Percentiles rank a stretch among this genome's conserved stretches.
These are phyloP conservation scores for Ginglymostoma cirratum DNA, from an alignment of 2,113 vertebrate species.

Conservation along the genomic window DNA sequence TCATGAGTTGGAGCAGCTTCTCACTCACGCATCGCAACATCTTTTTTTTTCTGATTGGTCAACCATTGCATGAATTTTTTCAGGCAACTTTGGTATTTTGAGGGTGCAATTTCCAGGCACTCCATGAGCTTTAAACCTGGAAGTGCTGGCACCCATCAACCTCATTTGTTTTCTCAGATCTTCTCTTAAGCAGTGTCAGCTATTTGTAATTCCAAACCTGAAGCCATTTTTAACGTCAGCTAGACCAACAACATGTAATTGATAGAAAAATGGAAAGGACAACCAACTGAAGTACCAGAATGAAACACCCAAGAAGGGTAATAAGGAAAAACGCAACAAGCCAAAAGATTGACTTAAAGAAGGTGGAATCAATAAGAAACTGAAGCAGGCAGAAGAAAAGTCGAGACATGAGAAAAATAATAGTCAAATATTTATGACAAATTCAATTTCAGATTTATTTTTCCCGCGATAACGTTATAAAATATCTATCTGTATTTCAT, in stretches of 20 bases:
- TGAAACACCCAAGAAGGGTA: not conserved
- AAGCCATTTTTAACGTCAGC: not conserved
- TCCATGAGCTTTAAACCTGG: not conserved
- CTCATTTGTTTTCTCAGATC: not conserved
- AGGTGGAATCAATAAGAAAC: not conserved
- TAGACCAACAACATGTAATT: not conserved
- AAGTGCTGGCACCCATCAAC: not conserved
- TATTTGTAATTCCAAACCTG: not conserved
- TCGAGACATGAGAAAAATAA: not conserved
- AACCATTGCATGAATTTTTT: no score
- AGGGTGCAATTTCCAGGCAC: no score
- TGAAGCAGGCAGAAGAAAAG: not conserved
- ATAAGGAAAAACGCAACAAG: not conserved
- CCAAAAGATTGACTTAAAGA: not conserved
- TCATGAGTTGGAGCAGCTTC: no score
- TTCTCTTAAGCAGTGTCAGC: not conserved
- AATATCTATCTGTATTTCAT: not conserved
- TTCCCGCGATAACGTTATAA: not conserved
- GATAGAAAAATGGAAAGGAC: not conserved
- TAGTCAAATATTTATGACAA: not conserved
- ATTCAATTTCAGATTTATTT: not conserved
- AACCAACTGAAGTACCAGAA: not conserved
- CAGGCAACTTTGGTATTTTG: no score
- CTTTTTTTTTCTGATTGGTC: no score
- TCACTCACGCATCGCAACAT: no score